Conservation (phyloP, 2,888 invertebrate genomes). For the Megamerina dolium region DNA sequence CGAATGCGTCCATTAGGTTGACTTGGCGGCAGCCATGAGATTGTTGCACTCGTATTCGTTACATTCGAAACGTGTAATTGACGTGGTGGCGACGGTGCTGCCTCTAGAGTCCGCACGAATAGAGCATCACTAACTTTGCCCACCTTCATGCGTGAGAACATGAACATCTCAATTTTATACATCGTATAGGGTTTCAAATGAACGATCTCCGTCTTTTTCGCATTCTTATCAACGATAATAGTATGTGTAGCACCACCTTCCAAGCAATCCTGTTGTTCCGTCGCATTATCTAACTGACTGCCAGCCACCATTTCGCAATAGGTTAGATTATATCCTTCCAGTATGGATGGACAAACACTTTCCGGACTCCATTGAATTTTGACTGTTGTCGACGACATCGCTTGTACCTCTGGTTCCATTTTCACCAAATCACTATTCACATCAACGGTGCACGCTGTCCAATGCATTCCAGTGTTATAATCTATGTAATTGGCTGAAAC, state of each 20-base stretch:
- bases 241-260: constrained; percentile 30
- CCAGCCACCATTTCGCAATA: constrained; percentile 58
- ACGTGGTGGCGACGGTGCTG: constrained; percentile 55
- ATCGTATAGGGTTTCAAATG: constrained; percentile 67
- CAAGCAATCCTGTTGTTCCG: too few species aligned
- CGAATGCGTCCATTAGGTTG: constrained; percentile 66
- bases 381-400: constrained; percentile 46
- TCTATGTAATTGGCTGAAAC: constrained; percentile 68
- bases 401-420: constrained; percentile 35
- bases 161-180: constrained; percentile 65
- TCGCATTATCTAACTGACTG: constrained; percentile 11
- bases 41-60: constrained; percentile 55
- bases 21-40: constrained; percentile 63
- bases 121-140: constrained; percentile 57
- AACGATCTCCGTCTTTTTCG: constrained; percentile 53
- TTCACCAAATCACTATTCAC: constrained; percentile 37
- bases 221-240: constrained; percentile 24
- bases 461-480: constrained; percentile 76
- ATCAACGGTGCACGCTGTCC: constrained; percentile 63
- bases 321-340: constrained; percentile 67
- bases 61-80: constrained; percentile 52
- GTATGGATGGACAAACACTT: constrained; percentile 66
- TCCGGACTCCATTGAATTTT: constrained; percentile 70
- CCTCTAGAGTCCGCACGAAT: constrained; percentile 65
- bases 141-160: constrained; percentile 54